Conservation (phyloP, 2,113 vertebrate species). For the Ptilorrhoa leucosticta region DNA sequence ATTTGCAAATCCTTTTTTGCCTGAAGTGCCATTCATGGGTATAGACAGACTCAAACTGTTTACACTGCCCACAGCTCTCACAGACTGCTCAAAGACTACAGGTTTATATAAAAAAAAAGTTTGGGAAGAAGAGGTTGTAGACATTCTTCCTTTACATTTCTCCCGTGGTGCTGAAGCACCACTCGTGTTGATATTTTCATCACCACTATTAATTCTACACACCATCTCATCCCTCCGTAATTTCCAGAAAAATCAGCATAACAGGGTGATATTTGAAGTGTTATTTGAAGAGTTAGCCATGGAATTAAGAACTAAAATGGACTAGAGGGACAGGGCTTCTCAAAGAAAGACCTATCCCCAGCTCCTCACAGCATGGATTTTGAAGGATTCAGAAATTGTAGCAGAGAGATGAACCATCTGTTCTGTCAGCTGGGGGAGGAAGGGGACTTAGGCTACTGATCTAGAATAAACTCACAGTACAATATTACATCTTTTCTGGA, state of each 20-base stretch:
- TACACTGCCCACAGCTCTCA: neutral
- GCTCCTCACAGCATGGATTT: neutral
- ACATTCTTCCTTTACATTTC: neutral
- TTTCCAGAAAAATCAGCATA: neutral
- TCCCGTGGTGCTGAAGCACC: neutral
- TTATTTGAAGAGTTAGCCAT: neutral
- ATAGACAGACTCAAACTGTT: neutral
- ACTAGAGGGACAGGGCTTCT: neutral
- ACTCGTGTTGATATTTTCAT: neutral
- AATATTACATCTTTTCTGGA: neutral
- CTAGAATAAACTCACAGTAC: neutral
- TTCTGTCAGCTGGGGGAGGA: slow-evolving; percentile 13
- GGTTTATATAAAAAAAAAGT: neutral
- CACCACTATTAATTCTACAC: neutral
- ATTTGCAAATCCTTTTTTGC: neutral
- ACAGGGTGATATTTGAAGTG: neutral
- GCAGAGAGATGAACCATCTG: slow-evolving; percentile 3
- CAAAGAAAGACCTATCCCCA: neutral
- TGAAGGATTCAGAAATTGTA: neutral
- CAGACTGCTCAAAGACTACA: neutral
- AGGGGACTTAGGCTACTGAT: neutral
- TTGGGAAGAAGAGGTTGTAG: neutral
- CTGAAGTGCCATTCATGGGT: neutral
- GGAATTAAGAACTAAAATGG: neutral
- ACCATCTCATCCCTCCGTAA: neutral